A percentile compares a stretch with the other conserved stretches of the same genome.
Evolutionary conservation across 2,888 invertebrate species (phyloP).

Genomic region (Scaptomyza flava): DNA sequence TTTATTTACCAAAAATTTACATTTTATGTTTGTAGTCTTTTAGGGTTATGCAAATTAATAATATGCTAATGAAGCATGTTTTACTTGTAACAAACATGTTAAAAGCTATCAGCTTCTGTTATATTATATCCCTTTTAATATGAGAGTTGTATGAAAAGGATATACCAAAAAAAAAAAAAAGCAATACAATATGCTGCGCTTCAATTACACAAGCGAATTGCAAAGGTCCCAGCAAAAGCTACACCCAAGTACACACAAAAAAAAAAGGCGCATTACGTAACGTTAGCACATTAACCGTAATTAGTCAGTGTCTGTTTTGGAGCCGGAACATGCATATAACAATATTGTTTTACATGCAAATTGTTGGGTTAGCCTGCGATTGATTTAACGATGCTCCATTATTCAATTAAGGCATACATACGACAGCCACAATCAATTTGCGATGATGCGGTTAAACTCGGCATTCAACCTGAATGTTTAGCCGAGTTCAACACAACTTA

Average conservation of each 20-base stretch:
- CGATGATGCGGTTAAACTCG: conserved; percentile 1
- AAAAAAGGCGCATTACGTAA: neutral
- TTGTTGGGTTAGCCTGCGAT: conserved; percentile 28
- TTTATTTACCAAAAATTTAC: too few species aligned
- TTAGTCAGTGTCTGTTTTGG: conserved; percentile 30
- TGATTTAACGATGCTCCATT: conserved; percentile 52
- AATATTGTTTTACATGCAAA: conserved; percentile 3
- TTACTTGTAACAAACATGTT: neutral
- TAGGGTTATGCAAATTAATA: too few species aligned
- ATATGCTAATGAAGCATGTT: neutral
- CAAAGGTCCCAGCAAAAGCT: conserved; percentile 40
- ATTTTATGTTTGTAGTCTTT: too few species aligned
- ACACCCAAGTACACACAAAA: conserved; percentile 7
- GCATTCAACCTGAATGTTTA: conserved; percentile 2
- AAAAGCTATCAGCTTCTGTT: neutral
- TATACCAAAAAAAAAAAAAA: conserved; percentile 8
- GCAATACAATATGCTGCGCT: conserved; percentile 48
- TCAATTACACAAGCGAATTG: conserved; percentile 63
- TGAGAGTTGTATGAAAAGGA: neutral
- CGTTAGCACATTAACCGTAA: conserved; percentile 42
- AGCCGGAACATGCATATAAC: neutral
- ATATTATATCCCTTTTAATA: neutral
- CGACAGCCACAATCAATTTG: conserved; percentile 39
- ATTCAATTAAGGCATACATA: conserved; percentile 44
- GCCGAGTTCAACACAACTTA: conserved; percentile 44